Percentiles rank a stretch among this genome's conserved stretches.
Conservation (phyloP, 2,113 vertebrate species). For the Gadus macrocephalus region DNA sequence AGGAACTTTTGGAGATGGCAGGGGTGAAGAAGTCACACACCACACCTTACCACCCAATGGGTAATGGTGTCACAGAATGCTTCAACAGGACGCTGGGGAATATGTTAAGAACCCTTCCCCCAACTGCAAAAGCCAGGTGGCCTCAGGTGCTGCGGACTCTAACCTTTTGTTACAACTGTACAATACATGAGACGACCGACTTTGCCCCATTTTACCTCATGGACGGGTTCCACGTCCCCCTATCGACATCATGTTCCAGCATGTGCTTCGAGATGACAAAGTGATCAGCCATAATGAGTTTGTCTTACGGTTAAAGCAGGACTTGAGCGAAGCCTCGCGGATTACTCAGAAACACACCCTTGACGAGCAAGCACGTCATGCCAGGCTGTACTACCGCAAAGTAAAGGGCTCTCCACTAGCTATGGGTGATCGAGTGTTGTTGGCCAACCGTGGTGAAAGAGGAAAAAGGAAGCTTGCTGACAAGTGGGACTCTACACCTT, state of each 20-base stretch:
- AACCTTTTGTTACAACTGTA: conserved; percentile 15
- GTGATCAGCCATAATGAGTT: conserved; percentile 21
- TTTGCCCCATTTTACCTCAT: conserved; percentile 17
- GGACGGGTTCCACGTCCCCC: conserved; percentile 13
- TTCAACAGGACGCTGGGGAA: conserved; percentile 14
- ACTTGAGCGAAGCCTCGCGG: conserved; percentile 3
- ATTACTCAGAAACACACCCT: conserved; percentile 5
- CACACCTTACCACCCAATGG: conserved; percentile 20
- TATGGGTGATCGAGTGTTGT: not conserved
- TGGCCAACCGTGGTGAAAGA: conserved; percentile 14
- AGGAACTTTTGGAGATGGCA: conserved; percentile 14
- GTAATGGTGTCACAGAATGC: conserved; percentile 7
- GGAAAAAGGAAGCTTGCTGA: conserved; percentile 22
- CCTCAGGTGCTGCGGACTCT: conserved; percentile 1
- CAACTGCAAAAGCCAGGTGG: not conserved
- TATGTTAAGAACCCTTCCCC: conserved; percentile 12
- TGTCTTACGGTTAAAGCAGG: not conserved
- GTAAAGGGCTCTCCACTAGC: conserved; percentile 12
- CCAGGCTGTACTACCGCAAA: conserved; percentile 7
- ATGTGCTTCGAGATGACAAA: not conserved
- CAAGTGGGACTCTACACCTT: conserved; percentile 20
- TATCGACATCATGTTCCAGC: conserved; percentile 26
- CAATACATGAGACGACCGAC: conserved; percentile 7
- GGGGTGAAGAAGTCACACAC: conserved; percentile 13
- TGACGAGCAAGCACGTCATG: conserved; percentile 6